Conservation (phyloP, 2,797 vertebrate species). For the Bovichtus diacanthus region DNA sequence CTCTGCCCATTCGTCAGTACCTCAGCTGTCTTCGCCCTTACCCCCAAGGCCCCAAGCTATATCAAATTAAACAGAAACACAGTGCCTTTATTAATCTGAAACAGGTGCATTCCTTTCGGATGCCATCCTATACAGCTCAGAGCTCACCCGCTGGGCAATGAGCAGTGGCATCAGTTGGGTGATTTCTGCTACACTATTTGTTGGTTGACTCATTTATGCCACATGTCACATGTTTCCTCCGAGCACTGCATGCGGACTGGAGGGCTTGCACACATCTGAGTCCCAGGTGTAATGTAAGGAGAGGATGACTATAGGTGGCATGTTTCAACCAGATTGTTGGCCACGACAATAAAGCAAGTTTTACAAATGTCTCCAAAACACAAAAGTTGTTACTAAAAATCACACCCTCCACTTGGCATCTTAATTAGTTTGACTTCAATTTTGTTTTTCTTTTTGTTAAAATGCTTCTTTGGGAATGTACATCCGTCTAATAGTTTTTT, state of each 20-base stretch:
- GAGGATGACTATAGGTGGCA: conserved; percentile 60
- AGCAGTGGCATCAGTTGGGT: conserved; percentile 53
- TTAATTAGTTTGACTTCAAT: neutral
- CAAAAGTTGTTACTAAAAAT: conserved; percentile 22
- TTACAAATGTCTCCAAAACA: conserved; percentile 49
- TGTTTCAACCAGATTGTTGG: conserved; percentile 66
- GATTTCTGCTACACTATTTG: conserved; percentile 58
- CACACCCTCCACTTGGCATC: neutral
- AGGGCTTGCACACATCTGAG: conserved; percentile 55
- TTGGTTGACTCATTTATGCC: conserved; percentile 78
- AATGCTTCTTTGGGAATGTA: conserved; percentile 17
- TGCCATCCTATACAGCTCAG: conserved; percentile 43
- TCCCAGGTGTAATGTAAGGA: conserved; percentile 64
- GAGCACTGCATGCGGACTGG: conserved; percentile 69
- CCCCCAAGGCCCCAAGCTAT: conserved; percentile 46
- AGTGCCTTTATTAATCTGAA: conserved; percentile 68
- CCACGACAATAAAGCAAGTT: conserved; percentile 50
- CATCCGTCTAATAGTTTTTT: conserved; percentile 13
- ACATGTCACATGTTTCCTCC: conserved; percentile 70
- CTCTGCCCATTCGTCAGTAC: conserved; percentile 65
- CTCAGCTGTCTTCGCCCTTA: conserved; percentile 56
- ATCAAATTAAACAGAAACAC: conserved; percentile 74
- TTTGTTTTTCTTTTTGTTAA: neutral
- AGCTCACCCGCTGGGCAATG: conserved; percentile 53
- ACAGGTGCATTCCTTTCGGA: conserved; percentile 55